Conservation (phyloP, 2,888 invertebrate genomes). For the Ennomos quercinarius region DNA sequence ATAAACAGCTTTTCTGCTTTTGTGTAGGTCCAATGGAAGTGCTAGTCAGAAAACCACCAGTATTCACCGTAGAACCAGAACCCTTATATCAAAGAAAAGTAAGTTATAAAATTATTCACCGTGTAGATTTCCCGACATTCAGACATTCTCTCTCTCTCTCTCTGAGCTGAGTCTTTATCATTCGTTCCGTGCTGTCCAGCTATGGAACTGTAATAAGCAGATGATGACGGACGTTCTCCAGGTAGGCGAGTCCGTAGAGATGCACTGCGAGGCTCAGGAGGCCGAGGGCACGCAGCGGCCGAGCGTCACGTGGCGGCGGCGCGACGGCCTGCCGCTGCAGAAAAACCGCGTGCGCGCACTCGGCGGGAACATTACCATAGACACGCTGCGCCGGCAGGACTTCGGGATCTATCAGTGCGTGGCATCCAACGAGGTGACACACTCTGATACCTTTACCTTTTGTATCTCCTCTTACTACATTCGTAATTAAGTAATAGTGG, state of each 20-base stretch:
- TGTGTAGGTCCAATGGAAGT: conserved; percentile 89
- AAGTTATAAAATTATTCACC: conserved; percentile 24
- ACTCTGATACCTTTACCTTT: too few species aligned
- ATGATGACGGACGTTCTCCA: conserved; percentile 31
- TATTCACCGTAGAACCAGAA: conserved; percentile 95
- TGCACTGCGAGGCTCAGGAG: conserved; percentile 97
- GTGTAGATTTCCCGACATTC: too few species aligned
- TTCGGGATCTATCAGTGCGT: conserved; percentile 98
- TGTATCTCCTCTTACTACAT: too few species aligned
- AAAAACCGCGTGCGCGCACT: conserved; percentile 91
- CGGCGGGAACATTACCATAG: conserved; percentile 96
- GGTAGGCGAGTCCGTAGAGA: conserved; percentile 95
- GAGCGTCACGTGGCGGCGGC: conserved; percentile 95
- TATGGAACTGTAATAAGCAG: too few species aligned
- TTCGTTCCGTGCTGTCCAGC: too few species aligned
- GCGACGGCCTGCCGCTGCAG: conserved; percentile 93
- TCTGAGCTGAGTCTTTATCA: too few species aligned
- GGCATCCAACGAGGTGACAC: conserved; percentile 91
- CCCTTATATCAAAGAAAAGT: conserved; percentile 95
- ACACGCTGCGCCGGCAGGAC: conserved; percentile 93
- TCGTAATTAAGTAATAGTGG: too few species aligned
- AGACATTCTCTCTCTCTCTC: too few species aligned
- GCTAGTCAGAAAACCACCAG: conserved; percentile 96
- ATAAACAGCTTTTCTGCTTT: conserved; percentile 1
- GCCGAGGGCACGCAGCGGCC: conserved; percentile 97